phyloP scores from a whole-genome alignment of 2,797 vertebrate genomes.

The Hypotaenidia philippensis region DNA sequence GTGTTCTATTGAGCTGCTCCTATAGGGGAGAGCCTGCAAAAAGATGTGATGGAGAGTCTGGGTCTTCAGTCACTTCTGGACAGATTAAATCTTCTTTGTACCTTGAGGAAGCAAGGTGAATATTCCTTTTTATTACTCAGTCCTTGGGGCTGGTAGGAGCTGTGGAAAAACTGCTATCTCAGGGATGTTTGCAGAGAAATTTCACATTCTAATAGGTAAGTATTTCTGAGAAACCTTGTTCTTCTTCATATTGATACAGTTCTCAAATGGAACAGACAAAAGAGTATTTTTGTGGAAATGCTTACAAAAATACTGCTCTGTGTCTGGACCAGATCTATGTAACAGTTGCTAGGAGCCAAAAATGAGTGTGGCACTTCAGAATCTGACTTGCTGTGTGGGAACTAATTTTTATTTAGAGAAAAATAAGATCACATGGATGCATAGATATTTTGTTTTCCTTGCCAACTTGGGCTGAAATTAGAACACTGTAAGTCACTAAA shows the following conservation, averaged over 20 bases:
- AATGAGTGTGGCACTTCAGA: constrained; percentile 15
- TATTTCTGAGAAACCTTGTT: neutral
- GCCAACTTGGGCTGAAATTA: constrained; percentile 49
- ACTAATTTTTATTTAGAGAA: constrained; percentile 58
- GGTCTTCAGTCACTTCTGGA: neutral
- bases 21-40: neutral
- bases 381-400: constrained; percentile 49
- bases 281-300: neutral
- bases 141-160: neutral
- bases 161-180: neutral
- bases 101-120: neutral
- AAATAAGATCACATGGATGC: constrained; percentile 24
- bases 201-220: neutral
- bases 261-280: constrained; percentile 3
- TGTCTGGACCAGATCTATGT: constrained; percentile 40
- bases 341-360: constrained; percentile 60
- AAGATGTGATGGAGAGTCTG: neutral
- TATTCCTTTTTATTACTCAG: neutral
- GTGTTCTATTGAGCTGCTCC: neutral
- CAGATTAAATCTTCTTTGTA: neutral
- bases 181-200: neutral
- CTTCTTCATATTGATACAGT: neutral
- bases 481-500: constrained; percentile 6
- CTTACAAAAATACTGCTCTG: constrained; percentile 34
- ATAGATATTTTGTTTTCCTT: constrained; percentile 38